phyloP scores from a whole-genome alignment of 2,113 vertebrate species.

The Callopanchax toddi region DNA sequence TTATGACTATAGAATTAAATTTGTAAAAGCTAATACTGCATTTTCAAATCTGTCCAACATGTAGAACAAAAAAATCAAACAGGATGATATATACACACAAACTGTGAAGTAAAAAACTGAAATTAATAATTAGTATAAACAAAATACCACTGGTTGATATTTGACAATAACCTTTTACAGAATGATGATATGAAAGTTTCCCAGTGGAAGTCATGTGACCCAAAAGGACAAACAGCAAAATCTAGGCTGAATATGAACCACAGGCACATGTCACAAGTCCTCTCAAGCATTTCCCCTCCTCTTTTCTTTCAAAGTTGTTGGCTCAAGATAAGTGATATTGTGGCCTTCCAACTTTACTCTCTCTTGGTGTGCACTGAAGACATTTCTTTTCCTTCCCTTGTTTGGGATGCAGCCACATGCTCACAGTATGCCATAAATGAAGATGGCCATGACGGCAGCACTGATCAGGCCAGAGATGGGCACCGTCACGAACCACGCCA shows the following conservation, averaged over 20 bases:
- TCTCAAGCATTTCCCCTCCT: constrained; percentile 21
- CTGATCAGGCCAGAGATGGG: constrained; percentile 96
- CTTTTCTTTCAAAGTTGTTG: constrained; percentile 44
- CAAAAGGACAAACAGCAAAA: constrained; percentile 37
- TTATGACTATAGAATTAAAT: constrained; percentile 39
- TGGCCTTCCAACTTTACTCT: constrained; percentile 44
- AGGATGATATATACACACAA: constrained; percentile 61
- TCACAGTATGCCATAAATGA: constrained; percentile 77
- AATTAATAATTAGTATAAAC: constrained; percentile 22
- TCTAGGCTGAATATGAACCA: constrained; percentile 62
- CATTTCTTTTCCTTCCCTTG: constrained; percentile 29
- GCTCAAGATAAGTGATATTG: constrained; percentile 61
- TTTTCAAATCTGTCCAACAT: constrained; percentile 57
- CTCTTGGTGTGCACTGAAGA: constrained; percentile 35
- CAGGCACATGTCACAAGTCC: constrained; percentile 52
- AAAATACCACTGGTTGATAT: constrained; percentile 21
- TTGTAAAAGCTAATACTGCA: constrained; percentile 75
- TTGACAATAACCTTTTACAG: constrained; percentile 62
- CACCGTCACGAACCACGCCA: constrained; percentile 98
- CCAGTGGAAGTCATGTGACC: constrained; percentile 28
- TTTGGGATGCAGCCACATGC: constrained; percentile 3
- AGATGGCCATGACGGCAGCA: constrained; percentile 93
- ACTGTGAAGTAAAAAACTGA: constrained; percentile 59
- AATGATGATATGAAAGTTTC: constrained; percentile 58
- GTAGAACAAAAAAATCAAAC: constrained; percentile 50